phyloP scores from a whole-genome alignment of 2,113 vertebrate species.

The Pogonocichla stellata region DNA sequence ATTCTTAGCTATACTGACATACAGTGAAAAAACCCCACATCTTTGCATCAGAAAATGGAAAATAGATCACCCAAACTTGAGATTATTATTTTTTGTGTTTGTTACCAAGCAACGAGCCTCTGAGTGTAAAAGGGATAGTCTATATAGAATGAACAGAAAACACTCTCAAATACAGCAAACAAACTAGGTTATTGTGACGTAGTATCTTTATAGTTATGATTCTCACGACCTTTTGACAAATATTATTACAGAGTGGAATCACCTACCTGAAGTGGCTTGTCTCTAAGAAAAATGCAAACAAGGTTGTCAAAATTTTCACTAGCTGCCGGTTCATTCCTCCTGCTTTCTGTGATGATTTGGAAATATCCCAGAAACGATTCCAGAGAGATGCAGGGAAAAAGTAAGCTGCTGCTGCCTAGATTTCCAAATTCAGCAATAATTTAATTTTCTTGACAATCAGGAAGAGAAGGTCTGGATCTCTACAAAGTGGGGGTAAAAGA shows the following conservation, averaged over 20 bases:
- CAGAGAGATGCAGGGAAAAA: slow-evolving; percentile 71
- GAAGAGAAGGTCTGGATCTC: slow-evolving; percentile 73
- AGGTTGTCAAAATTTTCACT: slow-evolving; percentile 90
- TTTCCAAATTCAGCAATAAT: slow-evolving; percentile 71
- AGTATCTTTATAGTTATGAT: slow-evolving; percentile 54
- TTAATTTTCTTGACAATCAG: slow-evolving; percentile 76
- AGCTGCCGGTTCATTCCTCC: slow-evolving; percentile 94
- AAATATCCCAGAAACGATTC: slow-evolving; percentile 81
- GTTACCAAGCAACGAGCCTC: slow-evolving; percentile 74
- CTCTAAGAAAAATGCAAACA: slow-evolving; percentile 91
- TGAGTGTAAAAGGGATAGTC: slow-evolving; percentile 56
- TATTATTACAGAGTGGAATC: slow-evolving; percentile 64
- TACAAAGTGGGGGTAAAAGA: slow-evolving; percentile 73
- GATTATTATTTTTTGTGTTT: slow-evolving; percentile 58
- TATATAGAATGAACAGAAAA: slow-evolving; percentile 53
- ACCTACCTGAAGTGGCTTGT: slow-evolving; percentile 93
- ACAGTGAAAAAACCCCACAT: neutral
- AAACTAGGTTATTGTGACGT: slow-evolving; percentile 44
- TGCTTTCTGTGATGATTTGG: slow-evolving; percentile 82
- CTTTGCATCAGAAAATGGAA: slow-evolving; percentile 43
- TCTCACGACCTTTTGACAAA: slow-evolving; percentile 49
- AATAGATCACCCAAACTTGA: slow-evolving; percentile 68
- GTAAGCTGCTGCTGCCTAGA: slow-evolving; percentile 76
- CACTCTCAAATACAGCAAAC: slow-evolving; percentile 38
- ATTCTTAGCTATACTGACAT: neutral